Percentiles rank a stretch among this genome's conserved stretches.
Evolutionary conservation across 2,113 vertebrate genomes (phyloP).

Genomic region (Megaceryle maxima): DNA sequence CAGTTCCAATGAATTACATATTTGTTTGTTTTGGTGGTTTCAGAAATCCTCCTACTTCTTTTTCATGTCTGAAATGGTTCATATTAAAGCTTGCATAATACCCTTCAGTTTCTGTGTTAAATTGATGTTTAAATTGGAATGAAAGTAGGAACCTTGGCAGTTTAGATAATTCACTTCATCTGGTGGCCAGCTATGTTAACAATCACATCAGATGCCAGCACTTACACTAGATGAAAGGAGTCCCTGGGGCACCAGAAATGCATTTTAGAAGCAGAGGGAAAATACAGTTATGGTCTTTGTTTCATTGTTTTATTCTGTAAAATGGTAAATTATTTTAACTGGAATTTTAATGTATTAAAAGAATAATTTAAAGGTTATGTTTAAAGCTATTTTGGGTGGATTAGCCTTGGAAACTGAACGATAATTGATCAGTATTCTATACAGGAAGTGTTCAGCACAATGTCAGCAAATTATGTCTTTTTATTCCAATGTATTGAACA

Average conservation of each 20-base stretch:
- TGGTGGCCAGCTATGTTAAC: constrained; percentile 85
- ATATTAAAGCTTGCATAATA: constrained; percentile 79
- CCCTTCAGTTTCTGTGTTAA: constrained; percentile 80
- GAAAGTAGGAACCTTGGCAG: constrained; percentile 79
- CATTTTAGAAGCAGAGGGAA: constrained; percentile 69
- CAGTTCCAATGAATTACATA: constrained; percentile 47
- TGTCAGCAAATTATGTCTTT: constrained; percentile 74
- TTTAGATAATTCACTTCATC: constrained; percentile 83
- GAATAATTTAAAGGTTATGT: constrained; percentile 59
- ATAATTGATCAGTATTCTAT: constrained; percentile 70
- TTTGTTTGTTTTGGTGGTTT: constrained; percentile 62
- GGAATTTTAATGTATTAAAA: constrained; percentile 69
- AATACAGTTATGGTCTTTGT: constrained; percentile 74
- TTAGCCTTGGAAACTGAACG: constrained; percentile 51
- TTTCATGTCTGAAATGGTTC: constrained; percentile 72
- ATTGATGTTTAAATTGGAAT: constrained; percentile 82
- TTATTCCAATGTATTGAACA: constrained; percentile 66
- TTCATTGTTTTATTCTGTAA: constrained; percentile 73
- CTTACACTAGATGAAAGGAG: constrained; percentile 79
- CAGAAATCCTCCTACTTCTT: constrained; percentile 53
- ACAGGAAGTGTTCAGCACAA: constrained; percentile 43
- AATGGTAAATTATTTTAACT: constrained; percentile 78
- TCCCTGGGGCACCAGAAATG: constrained; percentile 72
- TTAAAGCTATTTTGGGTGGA: constrained; percentile 38
- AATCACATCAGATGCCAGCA: constrained; percentile 78